These are phyloP conservation scores for Forbesichthys papilliferus DNA, from an alignment of 2,113 vertebrate genomes.

Conservation along the genomic window DNA sequence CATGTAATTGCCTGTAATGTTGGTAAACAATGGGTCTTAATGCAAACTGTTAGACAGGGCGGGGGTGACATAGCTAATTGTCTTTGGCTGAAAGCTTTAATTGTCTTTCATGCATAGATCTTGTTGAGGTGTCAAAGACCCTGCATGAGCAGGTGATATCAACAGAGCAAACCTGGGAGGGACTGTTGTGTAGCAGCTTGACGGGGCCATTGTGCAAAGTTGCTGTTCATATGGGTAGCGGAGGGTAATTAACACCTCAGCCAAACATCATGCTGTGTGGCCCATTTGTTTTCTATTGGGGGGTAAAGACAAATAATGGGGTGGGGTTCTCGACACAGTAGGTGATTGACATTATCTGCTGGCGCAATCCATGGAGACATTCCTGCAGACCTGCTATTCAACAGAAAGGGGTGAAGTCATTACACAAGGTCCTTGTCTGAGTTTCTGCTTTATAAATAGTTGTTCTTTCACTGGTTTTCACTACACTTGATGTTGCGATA, in stretches of 20 bases:
- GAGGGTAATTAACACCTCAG: constrained; percentile 79
- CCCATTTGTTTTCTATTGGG: constrained; percentile 78
- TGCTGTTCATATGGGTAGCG: constrained; percentile 70
- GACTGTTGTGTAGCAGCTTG: constrained; percentile 51
- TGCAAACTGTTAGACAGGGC: constrained; percentile 61
- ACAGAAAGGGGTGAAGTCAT: constrained; percentile 39
- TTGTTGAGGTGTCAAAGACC: constrained; percentile 75
- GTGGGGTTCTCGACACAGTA: constrained; percentile 67
- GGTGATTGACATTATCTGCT: constrained; percentile 80
- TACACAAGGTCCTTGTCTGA: constrained; percentile 55
- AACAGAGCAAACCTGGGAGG: constrained; percentile 66
- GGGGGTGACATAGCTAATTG: constrained; percentile 59
- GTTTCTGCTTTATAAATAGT: constrained; percentile 39
- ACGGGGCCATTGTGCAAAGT: constrained; percentile 70
- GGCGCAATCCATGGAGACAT: constrained; percentile 66
- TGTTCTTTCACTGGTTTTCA: constrained; percentile 35
- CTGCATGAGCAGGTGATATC: constrained; percentile 68
- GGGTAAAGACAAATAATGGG: constrained; percentile 75
- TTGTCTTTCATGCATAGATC: constrained; percentile 73
- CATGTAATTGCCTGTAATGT: constrained; percentile 75
- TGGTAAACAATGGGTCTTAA: constrained; percentile 71
- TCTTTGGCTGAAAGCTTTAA: constrained; percentile 56
- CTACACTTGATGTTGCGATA: constrained; percentile 25
- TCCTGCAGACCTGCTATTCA: constrained; percentile 61
- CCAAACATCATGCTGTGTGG: constrained; percentile 78